Percentiles rank a stretch among this genome's conserved stretches.
phyloP scores from a whole-genome alignment of 2,113 vertebrate species.

The Heliornis fulica region DNA sequence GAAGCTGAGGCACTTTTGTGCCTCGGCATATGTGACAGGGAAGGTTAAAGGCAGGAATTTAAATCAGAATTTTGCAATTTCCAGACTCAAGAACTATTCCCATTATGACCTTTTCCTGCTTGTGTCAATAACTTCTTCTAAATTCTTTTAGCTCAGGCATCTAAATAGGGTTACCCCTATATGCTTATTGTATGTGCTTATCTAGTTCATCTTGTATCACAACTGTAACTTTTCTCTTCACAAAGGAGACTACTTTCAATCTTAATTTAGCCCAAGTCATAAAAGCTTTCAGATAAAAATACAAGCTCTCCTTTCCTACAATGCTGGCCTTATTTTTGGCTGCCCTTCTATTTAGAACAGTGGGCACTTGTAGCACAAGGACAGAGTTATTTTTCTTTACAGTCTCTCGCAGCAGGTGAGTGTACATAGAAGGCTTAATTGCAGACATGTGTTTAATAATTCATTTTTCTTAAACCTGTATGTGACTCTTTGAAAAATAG shows the following conservation, averaged over 20 bases:
- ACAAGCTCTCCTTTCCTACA: neutral
- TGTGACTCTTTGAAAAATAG: neutral
- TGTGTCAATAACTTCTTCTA: neutral
- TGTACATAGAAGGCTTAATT: conserved; percentile 28
- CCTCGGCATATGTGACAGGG: neutral
- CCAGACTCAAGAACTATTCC: neutral
- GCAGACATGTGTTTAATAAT: conserved; percentile 11
- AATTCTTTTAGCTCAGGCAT: neutral
- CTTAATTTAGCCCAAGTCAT: conserved; percentile 7
- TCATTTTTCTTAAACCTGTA: neutral
- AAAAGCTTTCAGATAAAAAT: conserved; percentile 29
- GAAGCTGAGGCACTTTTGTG: neutral
- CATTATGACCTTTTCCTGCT: neutral
- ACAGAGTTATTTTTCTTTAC: neutral
- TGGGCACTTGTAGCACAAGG: neutral
- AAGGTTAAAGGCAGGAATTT: conserved; percentile 13
- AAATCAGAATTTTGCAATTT: neutral
- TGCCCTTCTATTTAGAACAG: conserved; percentile 12
- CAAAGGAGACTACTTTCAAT: neutral
- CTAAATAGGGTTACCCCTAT: neutral
- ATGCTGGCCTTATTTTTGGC: neutral
- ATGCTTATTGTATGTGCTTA: neutral
- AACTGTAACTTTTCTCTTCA: neutral
- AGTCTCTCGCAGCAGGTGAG: neutral
- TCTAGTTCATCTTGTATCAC: neutral